These are phyloP conservation scores for Anadara kagoshimensis DNA, from an alignment of 1,140 invertebrate genomes.

Conservation along the genomic window DNA sequence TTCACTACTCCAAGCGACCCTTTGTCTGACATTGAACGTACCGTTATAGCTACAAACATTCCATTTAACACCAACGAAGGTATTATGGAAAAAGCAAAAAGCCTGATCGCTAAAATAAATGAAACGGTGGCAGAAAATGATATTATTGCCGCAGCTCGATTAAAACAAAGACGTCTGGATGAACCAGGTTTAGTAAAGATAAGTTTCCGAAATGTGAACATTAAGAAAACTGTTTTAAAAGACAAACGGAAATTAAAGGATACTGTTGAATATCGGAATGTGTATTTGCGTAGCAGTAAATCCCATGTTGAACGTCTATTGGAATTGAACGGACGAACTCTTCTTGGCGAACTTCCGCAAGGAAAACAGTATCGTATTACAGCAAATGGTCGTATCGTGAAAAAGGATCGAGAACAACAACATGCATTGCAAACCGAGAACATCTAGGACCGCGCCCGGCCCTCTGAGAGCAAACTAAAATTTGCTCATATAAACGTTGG, in stretches of 20 bases:
- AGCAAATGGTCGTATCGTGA: neutral
- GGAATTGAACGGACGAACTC: neutral
- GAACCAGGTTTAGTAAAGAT: slow-evolving; percentile 26
- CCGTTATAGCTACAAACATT: neutral
- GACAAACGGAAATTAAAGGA: slow-evolving; percentile 17
- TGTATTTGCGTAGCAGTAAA: neutral
- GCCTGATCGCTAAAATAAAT: neutral
- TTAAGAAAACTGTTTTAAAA: slow-evolving; percentile 22
- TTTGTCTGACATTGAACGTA: neutral
- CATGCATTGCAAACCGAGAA: neutral
- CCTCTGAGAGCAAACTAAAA: neutral
- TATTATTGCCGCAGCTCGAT: slow-evolving; percentile 7
- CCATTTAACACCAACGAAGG: slow-evolving; percentile 1
- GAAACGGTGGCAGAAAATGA: neutral
- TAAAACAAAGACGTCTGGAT: slow-evolving; percentile 3
- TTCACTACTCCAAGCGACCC: neutral
- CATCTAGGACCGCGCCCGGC: neutral
- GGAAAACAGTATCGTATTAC: slow-evolving; percentile 1
- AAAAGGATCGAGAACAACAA: neutral
- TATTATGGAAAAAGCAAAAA: neutral
- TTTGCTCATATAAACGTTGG: slow-evolving; percentile 24
- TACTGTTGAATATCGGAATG: neutral
- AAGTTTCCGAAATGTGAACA: neutral
- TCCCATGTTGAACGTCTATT: neutral
- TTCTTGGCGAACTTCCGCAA: neutral